These are phyloP conservation scores for Neria commutata DNA, from an alignment of 2,888 invertebrate genomes.

Conservation along the genomic window DNA sequence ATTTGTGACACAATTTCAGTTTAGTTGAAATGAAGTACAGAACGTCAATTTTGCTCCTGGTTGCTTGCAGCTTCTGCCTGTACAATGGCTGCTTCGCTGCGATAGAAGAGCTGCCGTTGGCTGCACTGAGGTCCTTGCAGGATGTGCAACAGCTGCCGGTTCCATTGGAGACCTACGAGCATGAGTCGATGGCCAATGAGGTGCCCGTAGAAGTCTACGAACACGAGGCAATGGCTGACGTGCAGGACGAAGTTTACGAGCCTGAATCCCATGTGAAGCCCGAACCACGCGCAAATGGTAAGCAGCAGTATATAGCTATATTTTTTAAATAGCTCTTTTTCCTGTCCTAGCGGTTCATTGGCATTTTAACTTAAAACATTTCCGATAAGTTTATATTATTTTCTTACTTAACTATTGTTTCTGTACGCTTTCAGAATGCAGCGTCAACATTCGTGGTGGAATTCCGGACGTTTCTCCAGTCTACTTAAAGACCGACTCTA, in stretches of 20 bases:
- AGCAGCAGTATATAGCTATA: constrained; percentile 4
- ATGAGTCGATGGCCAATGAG: no score
- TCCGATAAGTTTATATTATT: neutral
- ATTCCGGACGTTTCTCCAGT: constrained; percentile 66
- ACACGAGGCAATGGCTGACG: constrained; percentile 33
- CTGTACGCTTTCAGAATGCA: constrained; percentile 37
- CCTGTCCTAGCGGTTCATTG: neutral
- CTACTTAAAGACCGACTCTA: constrained; percentile 61
- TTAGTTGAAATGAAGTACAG: constrained; percentile 39
- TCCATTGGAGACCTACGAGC: no score
- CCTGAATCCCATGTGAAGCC: constrained; percentile 27
- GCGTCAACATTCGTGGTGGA: constrained; percentile 44
- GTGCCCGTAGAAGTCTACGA: no score
- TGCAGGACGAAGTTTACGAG: constrained; percentile 32
- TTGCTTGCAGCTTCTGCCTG: constrained; percentile 25
- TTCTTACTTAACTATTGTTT: neutral
- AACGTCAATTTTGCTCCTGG: constrained; percentile 35
- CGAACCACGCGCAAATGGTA: constrained; percentile 41
- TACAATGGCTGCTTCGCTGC: constrained; percentile 25
- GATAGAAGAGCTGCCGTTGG: constrained; percentile 26
- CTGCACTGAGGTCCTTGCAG: constrained; percentile 25
- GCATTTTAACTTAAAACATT: neutral
- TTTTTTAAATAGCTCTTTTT: neutral
- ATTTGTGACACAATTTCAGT: constrained; percentile 7
- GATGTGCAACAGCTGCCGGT: neutral